Evolutionary conservation across 2,113 vertebrate species (phyloP), one percentile per base, ranked within the genome.

Genomic region (Cephalopterus ornatus): DNA sequence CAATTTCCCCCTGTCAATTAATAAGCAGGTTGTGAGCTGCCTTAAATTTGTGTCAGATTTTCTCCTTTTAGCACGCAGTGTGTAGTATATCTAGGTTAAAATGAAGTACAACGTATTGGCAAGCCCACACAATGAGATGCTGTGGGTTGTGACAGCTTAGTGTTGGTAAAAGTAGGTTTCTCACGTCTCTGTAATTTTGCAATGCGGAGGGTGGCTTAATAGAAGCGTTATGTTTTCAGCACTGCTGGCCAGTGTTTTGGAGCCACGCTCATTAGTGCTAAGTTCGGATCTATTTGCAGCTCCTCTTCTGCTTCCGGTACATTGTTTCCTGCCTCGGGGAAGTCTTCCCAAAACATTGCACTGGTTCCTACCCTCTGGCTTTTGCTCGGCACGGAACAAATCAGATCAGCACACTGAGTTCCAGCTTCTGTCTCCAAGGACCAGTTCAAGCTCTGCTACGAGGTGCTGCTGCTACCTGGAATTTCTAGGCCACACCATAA

Each of bases 241-340:
- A 55, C 30, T 71, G 63, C 27, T 33, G 52, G 26, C 46, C 42
- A 42, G 27, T 74, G 6, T 75, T 89, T 85, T 92, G 92, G 59
- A 96, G 85, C 24, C n/a, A 3, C 20, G 14, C 16, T 63, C 56
- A 24, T 68, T 33, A 75, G 47, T 46, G 42, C 72, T 94, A 92
- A 94, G 84, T 88, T 92, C 72, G 59, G 62, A 52, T 83, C 52
- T 62, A 13, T 78, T 88, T 94, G 56, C 70, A 56, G 72, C 80
- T 92, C 81, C 72, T 84, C 88, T 91, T 93, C 71, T 94, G 47
- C 77, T 96, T 96, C 95, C 49, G 7, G 76, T 68, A 78, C 65
- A 80, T 94, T 96, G 92, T 94, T 96, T 93, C 42, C 65, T 88
- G 42, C 76, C 78, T 78, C 72, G 84, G 91, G 83, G 88, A 96